A percentile compares a stretch with the other conserved stretches of the same genome.
Evolutionary conservation across 2,113 vertebrate species (phyloP).

Genomic region (Hydropotes inermis): DNA sequence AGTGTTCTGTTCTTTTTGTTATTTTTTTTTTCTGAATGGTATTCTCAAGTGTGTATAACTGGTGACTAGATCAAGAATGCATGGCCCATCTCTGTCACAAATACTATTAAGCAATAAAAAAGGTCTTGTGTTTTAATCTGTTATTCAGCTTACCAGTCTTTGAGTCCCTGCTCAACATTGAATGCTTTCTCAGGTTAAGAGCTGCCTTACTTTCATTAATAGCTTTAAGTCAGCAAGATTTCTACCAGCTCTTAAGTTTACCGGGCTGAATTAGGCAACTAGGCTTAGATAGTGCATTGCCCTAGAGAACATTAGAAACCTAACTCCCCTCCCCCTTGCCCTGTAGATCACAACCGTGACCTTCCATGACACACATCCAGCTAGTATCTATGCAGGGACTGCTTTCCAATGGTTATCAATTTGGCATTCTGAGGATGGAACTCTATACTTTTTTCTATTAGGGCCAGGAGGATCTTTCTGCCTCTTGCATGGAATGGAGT

Average conservation of each 20-base stretch:
- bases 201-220: not conserved
- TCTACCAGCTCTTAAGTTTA: not conserved
- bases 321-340: rapidly evolving
- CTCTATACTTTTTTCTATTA: not conserved
- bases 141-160: not conserved
- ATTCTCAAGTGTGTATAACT: not conserved
- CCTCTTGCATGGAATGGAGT: not conserved
- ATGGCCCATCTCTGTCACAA: not conserved
- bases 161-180: not conserved
- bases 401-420: not conserved
- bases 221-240: not conserved
- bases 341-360: not conserved
- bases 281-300: not conserved
- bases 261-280: not conserved
- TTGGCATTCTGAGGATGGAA: not conserved
- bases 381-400: not conserved
- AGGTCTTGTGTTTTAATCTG: not conserved
- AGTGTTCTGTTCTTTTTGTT: not conserved
- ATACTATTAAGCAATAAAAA: not conserved
- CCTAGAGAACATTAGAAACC: not conserved
- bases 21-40: not conserved
- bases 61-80: not conserved
- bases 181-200: not conserved
- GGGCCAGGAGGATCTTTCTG: not conserved
- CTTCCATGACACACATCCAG: not conserved